Percentiles rank a stretch among this genome's conserved stretches.
Evolutionary conservation across 2,113 vertebrate genomes (phyloP).

Genomic region (Neomonachus schauinslandi): DNA sequence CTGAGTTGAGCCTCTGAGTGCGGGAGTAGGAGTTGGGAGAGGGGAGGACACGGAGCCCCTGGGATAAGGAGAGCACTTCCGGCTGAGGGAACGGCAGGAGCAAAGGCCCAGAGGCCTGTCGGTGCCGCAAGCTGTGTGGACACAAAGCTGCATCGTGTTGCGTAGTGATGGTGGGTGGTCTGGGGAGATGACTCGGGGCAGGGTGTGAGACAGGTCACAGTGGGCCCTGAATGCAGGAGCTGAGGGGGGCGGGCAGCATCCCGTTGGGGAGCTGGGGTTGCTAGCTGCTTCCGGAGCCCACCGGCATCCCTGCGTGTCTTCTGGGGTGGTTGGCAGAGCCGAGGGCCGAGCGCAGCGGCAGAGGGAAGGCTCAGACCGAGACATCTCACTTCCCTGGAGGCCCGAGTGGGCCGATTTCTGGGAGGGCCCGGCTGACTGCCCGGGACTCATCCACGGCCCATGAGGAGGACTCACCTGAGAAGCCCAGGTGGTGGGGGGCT

Average conservation of each 20-base stretch:
- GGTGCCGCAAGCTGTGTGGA: rapidly evolving
- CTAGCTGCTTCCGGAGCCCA: neutral
- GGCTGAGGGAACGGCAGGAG: neutral
- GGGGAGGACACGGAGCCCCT: neutral
- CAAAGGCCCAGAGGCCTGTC: neutral
- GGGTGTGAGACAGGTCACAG: rapidly evolving
- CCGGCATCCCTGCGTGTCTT: neutral
- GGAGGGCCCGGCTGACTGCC: neutral
- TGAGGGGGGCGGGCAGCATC: neutral
- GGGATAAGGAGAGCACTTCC: neutral
- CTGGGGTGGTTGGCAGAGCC: neutral
- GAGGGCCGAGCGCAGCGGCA: neutral
- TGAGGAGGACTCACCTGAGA: neutral
- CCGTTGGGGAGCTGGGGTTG: neutral
- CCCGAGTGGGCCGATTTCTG: neutral
- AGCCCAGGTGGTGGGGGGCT: slow-evolving; percentile 30
- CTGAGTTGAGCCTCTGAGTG: neutral
- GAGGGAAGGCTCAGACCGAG: neutral
- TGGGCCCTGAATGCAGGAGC: neutral
- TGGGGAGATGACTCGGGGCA: rapidly evolving
- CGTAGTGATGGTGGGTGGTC: rapidly evolving
- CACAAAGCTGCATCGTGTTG: neutral
- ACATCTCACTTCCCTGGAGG: neutral
- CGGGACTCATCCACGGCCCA: neutral
- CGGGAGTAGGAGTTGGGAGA: no score